Conservation (phyloP, 1,140 invertebrate genomes). For the Oreohelix idahoensis region DNA sequence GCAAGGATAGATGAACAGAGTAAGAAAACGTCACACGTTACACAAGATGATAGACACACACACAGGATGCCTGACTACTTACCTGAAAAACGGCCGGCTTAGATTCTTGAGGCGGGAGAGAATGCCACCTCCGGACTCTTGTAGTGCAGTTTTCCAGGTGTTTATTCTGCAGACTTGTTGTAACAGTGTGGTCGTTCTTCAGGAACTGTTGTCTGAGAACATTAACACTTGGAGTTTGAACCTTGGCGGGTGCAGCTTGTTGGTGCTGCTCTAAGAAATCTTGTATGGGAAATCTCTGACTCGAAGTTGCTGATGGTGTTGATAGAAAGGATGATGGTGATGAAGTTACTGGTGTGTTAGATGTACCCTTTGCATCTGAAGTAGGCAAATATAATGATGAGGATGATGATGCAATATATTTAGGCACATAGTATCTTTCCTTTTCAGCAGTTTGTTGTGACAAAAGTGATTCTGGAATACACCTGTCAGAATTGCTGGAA, state of each 20-base stretch:
- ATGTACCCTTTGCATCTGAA: background rate
- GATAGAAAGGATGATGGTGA: background rate
- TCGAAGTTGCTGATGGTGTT: background rate
- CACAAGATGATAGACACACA: too few species aligned
- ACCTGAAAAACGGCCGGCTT: constrained; percentile 36
- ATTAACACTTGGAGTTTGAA: constrained; percentile 19
- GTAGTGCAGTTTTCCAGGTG: too few species aligned
- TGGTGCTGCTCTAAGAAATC: background rate
- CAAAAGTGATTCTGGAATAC: background rate
- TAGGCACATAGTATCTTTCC: background rate
- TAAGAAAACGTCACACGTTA: too few species aligned
- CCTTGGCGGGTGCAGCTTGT: background rate
- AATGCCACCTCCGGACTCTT: constrained; percentile 38
- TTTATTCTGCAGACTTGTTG: background rate
- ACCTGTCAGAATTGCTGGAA: background rate
- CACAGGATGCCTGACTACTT: constrained; percentile 14
- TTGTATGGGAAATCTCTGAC: background rate
- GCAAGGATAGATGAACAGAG: too few species aligned
- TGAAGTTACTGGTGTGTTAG: background rate
- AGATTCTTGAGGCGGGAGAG: constrained; percentile 40
- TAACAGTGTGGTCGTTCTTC: constrained; percentile 16
- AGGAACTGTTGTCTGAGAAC: constrained; percentile 35
- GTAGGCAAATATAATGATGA: background rate
- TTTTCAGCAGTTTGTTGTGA: background rate
- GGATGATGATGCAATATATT: background rate